Evolutionary conservation across 2,888 invertebrate species (phyloP), one percentile per base, ranked within the genome.

Genomic region (Gymnocheta viridis): DNA sequence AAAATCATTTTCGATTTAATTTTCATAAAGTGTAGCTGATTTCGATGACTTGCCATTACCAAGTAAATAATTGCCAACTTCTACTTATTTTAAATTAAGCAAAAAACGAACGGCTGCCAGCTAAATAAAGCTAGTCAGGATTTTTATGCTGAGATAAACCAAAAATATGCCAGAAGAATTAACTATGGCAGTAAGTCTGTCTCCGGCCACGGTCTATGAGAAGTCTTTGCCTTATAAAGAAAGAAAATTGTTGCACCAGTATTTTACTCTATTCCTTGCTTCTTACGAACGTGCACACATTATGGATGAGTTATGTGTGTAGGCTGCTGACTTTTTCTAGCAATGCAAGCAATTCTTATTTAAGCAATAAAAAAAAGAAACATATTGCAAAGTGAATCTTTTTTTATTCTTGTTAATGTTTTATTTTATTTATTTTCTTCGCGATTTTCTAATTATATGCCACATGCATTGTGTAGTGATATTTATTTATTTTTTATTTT

Each of bases 351-450:
- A 74, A 70, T 76, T 82, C 70, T 54, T 76, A 27, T 32, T 72
- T 19, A 38, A 17, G 12, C 5, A 38, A 12, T 12, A 38, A 12
- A 38, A 12, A 12, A 38, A 47, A 54, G 27, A 24, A 74, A 69
- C 60, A 81, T 74, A 44, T 41, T 81, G 80, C 80, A 74, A 69
- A 69, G 73, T 81, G 80, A 67, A 74, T 73, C 62, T 29, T 56
- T 29, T 47, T 47, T 56, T 35, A 3, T 54, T 22, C 51, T 60
- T 14, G 35, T 49, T 47, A 44, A 74, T 64, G 38, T 47, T 76
- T 44, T 47, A 12, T 66, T 58, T 32, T 17, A 38, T 69, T 67
- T 51, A 49, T 38, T 56, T 69, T 76, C 35, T 76, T 69, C 14
- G 74, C 24, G 47, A 69, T 62, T 76, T 69, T 81, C 67, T 74